Evolutionary conservation across 2,797 vertebrate species (phyloP).

Genomic region (Silurus lanzhouensis): DNA sequence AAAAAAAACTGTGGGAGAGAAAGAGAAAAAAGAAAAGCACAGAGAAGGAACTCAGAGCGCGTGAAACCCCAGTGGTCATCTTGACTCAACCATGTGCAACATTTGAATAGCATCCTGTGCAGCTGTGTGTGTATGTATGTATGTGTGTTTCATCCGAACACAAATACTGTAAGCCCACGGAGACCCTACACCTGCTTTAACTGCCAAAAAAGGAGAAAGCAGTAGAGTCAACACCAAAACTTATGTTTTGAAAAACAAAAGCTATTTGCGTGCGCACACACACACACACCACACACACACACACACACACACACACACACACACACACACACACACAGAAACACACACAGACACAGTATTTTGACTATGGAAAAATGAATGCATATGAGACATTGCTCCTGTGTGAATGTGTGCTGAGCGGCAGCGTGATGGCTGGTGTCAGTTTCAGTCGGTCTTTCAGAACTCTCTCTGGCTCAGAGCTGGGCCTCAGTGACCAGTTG

Average conservation of each 20-base stretch:
- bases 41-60: conserved; percentile 44
- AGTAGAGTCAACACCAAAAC: conserved; percentile 32
- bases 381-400: background rate
- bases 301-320: conserved; percentile 2
- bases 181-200: conserved; percentile 46
- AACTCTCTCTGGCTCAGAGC: conserved; percentile 36
- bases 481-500: conserved; percentile 47
- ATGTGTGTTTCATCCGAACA: conserved; percentile 39
- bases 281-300: background rate
- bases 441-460: conserved; percentile 47
- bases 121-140: conserved; percentile 37
- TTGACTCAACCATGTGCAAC: conserved; percentile 58
- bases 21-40: conserved; percentile 21
- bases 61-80: conserved; percentile 57
- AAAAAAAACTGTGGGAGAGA: conserved; percentile 52
- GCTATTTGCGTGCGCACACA: background rate
- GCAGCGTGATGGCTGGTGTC: conserved; percentile 42
- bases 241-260: conserved; percentile 29
- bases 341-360: conserved; percentile 1
- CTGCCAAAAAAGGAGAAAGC: conserved; percentile 22
- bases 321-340: background rate
- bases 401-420: conserved; percentile 30
- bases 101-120: conserved; percentile 53
- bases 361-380: background rate
- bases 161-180: conserved; percentile 34